Evolutionary conservation across 1,140 invertebrate genomes (phyloP), one percentile per base, ranked within the genome.

Genomic region (Planococcus citri): DNA sequence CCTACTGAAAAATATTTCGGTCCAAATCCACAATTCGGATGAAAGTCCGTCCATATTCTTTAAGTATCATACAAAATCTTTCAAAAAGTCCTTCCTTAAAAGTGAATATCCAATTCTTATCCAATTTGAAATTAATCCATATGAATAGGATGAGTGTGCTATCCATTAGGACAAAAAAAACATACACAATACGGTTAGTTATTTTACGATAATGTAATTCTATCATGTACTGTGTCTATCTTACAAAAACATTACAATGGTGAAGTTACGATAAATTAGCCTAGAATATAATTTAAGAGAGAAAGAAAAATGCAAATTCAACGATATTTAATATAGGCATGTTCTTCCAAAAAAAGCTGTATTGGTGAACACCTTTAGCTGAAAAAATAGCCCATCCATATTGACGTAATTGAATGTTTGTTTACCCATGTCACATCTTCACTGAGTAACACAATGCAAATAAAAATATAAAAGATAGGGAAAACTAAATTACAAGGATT

Each of bases 111-210:
- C 60, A 27, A 25, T 64, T 64, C 60, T 27, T 64, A 64, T 64
- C 60, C 60, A 64, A 51, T 51, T 51, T 51, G 41, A 51, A 51
- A 51, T 51, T 9, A 51, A 51, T 51, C 41, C 41, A 51, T 51
- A 51, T 51, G 41, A 51, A 51, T 27, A 64, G 60, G 60, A 64
- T 64, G 60, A 64, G 60, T 64, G 60, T 64, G 60, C 60, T 64
- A 64, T 64, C 60, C 60, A 64, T 25, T 64, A 27, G 60, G 60
- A 64, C 60, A 64, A 64, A 64, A 58, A 64, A 64, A 64, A 64
- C 21, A 25, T 64, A 64, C 60, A 64, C 60, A 64, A 64, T 25
- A 64, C 60, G 17, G 60, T 64, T 64, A 64, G 60, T 64, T 27
- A 64, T 27, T 24, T 64, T 51, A 51, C 17, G 6, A 51, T 51